Conservation (phyloP, 2,113 vertebrate genomes). For the Hydropotes inermis region DNA sequence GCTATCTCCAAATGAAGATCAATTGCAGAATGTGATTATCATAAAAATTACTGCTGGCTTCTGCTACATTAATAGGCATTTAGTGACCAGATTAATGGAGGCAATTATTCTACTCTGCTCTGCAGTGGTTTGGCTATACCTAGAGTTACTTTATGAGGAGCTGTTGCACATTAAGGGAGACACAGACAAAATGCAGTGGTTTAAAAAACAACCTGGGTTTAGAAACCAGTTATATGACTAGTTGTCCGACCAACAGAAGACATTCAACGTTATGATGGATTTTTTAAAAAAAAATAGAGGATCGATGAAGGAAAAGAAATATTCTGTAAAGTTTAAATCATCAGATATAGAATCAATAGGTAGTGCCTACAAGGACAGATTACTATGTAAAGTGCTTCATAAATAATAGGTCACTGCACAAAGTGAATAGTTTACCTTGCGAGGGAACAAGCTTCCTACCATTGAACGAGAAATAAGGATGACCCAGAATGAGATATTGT, state of each 20-base stretch:
- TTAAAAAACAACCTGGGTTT: neutral
- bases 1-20: conserved; percentile 49
- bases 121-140: neutral
- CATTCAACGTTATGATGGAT: neutral
- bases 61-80: conserved; percentile 37
- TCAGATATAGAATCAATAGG: neutral
- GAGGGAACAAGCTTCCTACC: neutral
- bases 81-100: conserved; percentile 47
- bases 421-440: neutral
- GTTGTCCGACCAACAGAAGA: neutral
- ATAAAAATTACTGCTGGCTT: conserved; percentile 44
- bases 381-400: neutral
- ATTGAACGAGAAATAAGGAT: neutral
- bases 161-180: neutral
- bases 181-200: neutral
- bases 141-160: neutral
- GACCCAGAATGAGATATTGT: neutral
- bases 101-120: neutral
- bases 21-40: conserved; percentile 34
- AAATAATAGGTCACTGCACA: neutral
- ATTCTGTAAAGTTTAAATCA: neutral
- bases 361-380: neutral
- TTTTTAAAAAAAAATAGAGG: neutral
- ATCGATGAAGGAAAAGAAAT: neutral
- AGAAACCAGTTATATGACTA: neutral